phyloP scores from a whole-genome alignment of 1,140 invertebrate species.

The Neodiprion lecontei region DNA sequence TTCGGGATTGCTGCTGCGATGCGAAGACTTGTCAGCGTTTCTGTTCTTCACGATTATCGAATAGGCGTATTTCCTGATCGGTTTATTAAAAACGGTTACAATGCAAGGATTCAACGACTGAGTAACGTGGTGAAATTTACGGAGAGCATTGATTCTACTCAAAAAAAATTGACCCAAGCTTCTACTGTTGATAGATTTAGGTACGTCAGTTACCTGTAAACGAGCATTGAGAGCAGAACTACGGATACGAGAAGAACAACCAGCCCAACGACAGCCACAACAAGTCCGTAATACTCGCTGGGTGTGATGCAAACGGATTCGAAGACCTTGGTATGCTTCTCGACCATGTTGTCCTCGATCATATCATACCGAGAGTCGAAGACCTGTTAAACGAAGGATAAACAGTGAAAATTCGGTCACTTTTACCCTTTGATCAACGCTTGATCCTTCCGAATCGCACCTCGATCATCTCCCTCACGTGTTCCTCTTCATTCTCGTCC shows the following conservation, averaged over 20 bases:
- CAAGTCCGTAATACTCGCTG: constrained; percentile 78
- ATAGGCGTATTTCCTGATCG: constrained; percentile 54
- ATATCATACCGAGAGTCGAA: constrained; percentile 78
- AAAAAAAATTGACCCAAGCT: constrained; percentile 8
- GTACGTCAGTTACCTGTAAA: constrained; percentile 67
- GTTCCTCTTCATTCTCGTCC: constrained; percentile 62
- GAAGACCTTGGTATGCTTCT: constrained; percentile 64
- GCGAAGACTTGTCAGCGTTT: constrained; percentile 46
- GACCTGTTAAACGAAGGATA: constrained; percentile 53
- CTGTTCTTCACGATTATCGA: constrained; percentile 53
- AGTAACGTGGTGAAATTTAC: background rate
- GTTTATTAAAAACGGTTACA: background rate
- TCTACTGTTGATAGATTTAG: background rate
- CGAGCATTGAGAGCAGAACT: constrained; percentile 69
- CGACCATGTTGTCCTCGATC: constrained; percentile 66
- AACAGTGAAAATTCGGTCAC: background rate
- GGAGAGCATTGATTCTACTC: background rate
- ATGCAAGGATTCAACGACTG: background rate
- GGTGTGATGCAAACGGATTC: constrained; percentile 76
- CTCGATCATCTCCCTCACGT: constrained; percentile 87
- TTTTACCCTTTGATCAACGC: background rate
- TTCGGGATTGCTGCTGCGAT: constrained; percentile 41
- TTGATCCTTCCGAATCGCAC: constrained; percentile 55
- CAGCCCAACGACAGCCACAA: constrained; percentile 74
- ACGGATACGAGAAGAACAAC: constrained; percentile 73